A percentile compares a stretch with the other conserved stretches of the same genome.
phyloP scores from a whole-genome alignment of 2,888 invertebrate genomes.

The Pecten maximus region DNA sequence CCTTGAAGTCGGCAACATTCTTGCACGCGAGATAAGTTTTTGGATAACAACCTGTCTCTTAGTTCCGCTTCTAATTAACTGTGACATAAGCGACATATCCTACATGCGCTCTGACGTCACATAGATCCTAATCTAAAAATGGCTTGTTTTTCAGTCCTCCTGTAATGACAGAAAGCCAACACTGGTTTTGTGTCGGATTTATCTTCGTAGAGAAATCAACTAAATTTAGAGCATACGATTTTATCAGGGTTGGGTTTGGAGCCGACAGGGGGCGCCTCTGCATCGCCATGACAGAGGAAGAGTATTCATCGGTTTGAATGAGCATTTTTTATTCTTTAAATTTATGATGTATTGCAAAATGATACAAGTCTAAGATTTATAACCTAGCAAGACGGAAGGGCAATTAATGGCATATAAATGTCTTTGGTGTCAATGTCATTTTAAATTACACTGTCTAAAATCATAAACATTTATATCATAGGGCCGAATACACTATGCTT shows the following conservation, averaged over 20 bases:
- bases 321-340: background rate
- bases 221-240: background rate
- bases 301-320: background rate
- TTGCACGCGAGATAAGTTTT: background rate
- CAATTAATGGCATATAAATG: background rate
- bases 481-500: background rate
- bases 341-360: background rate
- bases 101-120: slow-evolving; percentile 1
- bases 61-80: background rate
- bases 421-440: background rate
- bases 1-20: slow-evolving; percentile 25
- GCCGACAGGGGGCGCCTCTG: background rate
- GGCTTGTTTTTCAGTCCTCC: background rate
- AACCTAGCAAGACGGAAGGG: background rate
- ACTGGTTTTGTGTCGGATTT: background rate
- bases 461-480: background rate
- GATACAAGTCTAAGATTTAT: background rate
- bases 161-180: background rate
- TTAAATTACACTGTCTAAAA: background rate
- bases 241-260: background rate
- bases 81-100: slow-evolving; percentile 11
- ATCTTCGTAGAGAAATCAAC: background rate
- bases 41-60: background rate
- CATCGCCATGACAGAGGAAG: background rate
- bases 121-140: background rate